These are phyloP conservation scores for Melospiza georgiana DNA, from an alignment of 2,113 vertebrate genomes.

Conservation along the genomic window DNA sequence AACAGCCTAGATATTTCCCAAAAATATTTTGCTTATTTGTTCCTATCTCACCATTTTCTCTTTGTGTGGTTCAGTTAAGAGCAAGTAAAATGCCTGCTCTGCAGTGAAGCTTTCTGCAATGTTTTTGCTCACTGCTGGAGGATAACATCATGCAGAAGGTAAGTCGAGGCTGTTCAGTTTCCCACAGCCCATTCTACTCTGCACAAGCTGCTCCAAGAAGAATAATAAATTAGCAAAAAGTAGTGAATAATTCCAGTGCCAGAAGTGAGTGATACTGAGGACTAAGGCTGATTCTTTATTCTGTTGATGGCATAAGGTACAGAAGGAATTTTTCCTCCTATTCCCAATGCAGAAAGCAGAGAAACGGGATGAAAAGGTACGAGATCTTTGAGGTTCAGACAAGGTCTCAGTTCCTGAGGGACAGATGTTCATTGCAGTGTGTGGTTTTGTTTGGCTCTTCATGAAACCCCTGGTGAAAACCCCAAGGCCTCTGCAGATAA, in stretches of 20 bases:
- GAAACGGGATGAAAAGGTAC: neutral
- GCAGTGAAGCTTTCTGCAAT: neutral
- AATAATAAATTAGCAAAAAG: neutral
- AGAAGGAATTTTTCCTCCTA: neutral
- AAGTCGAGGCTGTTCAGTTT: rapidly evolving
- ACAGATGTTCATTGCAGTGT: neutral
- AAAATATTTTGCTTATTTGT: neutral
- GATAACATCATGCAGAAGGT: neutral
- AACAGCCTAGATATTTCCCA: neutral
- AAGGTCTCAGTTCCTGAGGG: neutral
- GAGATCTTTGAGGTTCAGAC: neutral
- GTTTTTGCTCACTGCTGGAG: neutral
- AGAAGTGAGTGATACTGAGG: neutral
- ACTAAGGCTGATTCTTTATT: neutral
- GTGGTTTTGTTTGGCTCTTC: neutral
- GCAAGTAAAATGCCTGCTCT: neutral
- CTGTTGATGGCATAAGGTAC: neutral
- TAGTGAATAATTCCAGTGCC: neutral
- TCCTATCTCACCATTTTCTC: neutral
- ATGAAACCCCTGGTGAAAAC: neutral
- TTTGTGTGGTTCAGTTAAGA: neutral
- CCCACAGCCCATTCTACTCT: neutral
- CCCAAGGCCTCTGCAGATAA: neutral
- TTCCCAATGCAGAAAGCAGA: neutral
- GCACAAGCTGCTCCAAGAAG: neutral